Base-by-base conservation (phyloP, 1,140 invertebrate genomes). In the Pseudomyrmex sp. region DNA sequence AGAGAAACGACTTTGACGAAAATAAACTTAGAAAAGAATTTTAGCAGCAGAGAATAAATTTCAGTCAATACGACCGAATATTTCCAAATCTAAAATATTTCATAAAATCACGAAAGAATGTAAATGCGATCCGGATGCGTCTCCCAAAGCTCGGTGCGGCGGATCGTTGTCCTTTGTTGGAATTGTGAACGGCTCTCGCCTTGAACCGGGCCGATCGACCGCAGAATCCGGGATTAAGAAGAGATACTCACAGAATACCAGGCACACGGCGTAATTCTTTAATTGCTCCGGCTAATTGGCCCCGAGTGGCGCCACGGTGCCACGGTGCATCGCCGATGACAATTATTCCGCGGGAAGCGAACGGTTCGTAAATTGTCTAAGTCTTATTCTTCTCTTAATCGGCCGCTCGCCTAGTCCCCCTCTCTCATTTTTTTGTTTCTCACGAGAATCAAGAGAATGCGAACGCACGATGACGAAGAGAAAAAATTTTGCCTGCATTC, bases 231-330 rank as follows among this genome's bases (percentile, higher is more conserved):
- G 84, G 68, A 88, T 79, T 75, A 75, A 84, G 79, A 76, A 23
- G 59, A 54, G 23, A 69, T 61, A 54, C 54, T n/a, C 15, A 50
- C 65, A 48, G 50, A 56, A 35, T 58, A 26, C 68, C 59, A 44
- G 59, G 15, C 83, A 85, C 88, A 75, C 35, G 5, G 83, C 87
- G 91, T 93, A 94, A 94, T 94, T 94, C 93, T 92, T 93, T 94
- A 94, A 94, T 93, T 92, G 91, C 92, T 86, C 59, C 85, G 88
- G 89, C 93, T 94, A 94, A 94, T 94, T 93, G 93, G 93, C 72
- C 50, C 87, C 90, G 91, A 91, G 91, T 93, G 92, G 92, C 92
- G 93, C 92, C 93, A 91, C 88, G 85, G 46, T 90, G 89, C 87
- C 85, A 89, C 84, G 84, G 84, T 88, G 86, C 87, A 89, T 83